Percentiles rank a stretch among this genome's conserved stretches.
These are phyloP conservation scores for Saiga tatarica DNA, from an alignment of 2,113 vertebrate species.

Conservation along the genomic window DNA sequence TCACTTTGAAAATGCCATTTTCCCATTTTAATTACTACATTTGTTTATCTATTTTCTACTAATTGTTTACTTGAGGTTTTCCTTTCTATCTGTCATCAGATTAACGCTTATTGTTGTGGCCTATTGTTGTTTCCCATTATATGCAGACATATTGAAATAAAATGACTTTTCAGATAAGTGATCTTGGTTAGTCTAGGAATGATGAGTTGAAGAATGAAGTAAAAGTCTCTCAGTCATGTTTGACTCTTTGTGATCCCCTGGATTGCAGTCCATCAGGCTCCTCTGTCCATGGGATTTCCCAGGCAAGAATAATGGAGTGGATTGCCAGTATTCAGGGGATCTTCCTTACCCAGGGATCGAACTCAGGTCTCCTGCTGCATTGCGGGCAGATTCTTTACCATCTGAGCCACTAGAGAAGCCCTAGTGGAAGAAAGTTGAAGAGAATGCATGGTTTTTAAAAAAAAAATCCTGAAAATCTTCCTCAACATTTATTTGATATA, in stretches of 20 bases:
- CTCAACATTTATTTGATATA: neutral
- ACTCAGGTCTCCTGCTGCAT: neutral
- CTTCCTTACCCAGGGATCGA: neutral
- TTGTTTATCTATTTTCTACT: conserved; percentile 21
- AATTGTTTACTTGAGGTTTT: conserved; percentile 40
- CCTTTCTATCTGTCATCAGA: conserved; percentile 10
- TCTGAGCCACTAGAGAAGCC: neutral
- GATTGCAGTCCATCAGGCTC: neutral
- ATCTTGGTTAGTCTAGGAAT: neutral
- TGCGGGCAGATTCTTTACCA: neutral
- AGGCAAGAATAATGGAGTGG: neutral
- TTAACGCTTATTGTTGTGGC: neutral
- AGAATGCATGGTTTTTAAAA: neutral
- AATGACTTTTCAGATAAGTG: neutral
- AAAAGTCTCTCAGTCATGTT: neutral
- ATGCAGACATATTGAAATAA: neutral
- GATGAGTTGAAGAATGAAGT: neutral
- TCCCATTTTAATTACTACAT: neutral
- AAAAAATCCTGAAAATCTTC: conserved; percentile 14
- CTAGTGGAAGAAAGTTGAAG: neutral
- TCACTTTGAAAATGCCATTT: neutral
- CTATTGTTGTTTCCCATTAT: neutral
- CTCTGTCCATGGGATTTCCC: neutral
- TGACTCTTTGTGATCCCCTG: neutral
- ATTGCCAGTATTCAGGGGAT: neutral